These are phyloP conservation scores for Actinernus sp. DNA, from an alignment of 92 coral and sea anemone genomes.

Conservation along the genomic window DNA sequence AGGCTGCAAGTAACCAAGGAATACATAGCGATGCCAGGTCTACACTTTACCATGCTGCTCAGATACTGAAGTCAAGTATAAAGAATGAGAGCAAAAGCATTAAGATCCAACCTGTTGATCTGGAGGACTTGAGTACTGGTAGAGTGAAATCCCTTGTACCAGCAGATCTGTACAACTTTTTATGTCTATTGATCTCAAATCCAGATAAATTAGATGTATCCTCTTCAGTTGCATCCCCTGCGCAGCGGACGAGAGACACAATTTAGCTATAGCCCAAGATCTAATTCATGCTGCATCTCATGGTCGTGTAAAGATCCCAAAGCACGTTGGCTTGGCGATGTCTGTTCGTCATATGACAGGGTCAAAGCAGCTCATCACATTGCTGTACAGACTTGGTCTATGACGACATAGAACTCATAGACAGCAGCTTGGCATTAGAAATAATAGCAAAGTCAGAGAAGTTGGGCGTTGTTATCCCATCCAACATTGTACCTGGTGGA, in stretches of 20 bases:
- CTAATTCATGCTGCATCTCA: slow-evolving; percentile 43
- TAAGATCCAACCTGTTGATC: slow-evolving; percentile 39
- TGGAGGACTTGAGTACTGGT: slow-evolving; percentile 45
- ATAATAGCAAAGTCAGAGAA: slow-evolving; percentile 34
- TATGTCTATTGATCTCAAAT: slow-evolving; percentile 40
- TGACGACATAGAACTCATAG: slow-evolving; percentile 35
- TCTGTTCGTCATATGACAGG: slow-evolving; percentile 48
- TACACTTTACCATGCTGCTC: slow-evolving; percentile 44
- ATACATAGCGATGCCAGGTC: slow-evolving; percentile 31
- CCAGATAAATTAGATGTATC: slow-evolving; percentile 26
- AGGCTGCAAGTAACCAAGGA: too few species aligned
- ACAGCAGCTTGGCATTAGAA: slow-evolving; percentile 59
- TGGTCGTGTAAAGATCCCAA: slow-evolving; percentile 53
- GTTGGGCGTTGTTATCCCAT: slow-evolving; percentile 36
- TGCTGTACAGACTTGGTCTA: slow-evolving; percentile 53
- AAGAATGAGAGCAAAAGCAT: slow-evolving; percentile 36
- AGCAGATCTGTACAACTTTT: slow-evolving; percentile 30
- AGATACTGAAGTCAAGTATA: slow-evolving; percentile 42
- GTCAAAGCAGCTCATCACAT: slow-evolving; percentile 44
- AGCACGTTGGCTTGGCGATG: slow-evolving; percentile 65
- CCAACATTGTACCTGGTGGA: slow-evolving; percentile 57
- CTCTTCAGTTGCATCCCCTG: slow-evolving; percentile 10
- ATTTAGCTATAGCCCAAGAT: slow-evolving; percentile 46
- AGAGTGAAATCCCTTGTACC: slow-evolving; percentile 33
- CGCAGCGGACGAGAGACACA: slow-evolving; percentile 32